phyloP scores from a whole-genome alignment of 1,140 invertebrate genomes.

The Ceratoteleas bidentatus region DNA sequence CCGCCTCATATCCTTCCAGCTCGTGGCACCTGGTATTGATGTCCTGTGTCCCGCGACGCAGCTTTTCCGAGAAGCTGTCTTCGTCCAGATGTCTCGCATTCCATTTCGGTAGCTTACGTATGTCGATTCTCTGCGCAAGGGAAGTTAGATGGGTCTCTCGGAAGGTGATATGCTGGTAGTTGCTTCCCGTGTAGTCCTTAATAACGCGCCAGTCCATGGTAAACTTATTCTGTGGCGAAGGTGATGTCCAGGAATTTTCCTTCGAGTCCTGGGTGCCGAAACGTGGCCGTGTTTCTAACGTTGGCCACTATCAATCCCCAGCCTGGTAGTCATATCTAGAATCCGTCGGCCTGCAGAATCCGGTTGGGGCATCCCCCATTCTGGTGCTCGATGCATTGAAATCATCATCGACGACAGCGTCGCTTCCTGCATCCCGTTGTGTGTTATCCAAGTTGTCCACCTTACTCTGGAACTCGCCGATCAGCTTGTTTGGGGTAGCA shows the following conservation, averaged over 20 bases:
- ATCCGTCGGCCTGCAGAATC: slow-evolving; percentile 5
- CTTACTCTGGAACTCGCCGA: slow-evolving; percentile 1
- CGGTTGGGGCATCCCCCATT: slow-evolving; percentile 20
- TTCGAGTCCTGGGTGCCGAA: slow-evolving; percentile 22
- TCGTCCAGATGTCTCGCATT: background rate
- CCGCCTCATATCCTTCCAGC: background rate
- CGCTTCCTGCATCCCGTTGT: background rate
- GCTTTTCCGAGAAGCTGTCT: background rate
- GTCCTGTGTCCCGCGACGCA: too few relatives aligned
- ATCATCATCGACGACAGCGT: background rate
- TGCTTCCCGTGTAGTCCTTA: slow-evolving; percentile 6
- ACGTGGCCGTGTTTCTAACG: slow-evolving; percentile 31
- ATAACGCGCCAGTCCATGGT: slow-evolving; percentile 7
- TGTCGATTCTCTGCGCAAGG: background rate
- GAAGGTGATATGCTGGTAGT: slow-evolving; percentile 12
- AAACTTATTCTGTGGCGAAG: slow-evolving; percentile 12
- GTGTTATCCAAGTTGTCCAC: slow-evolving; percentile 5
- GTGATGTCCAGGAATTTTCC: slow-evolving; percentile 38
- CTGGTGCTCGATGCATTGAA: slow-evolving; percentile 1
- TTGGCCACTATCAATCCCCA: slow-evolving; percentile 46
- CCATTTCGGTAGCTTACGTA: slow-evolving; percentile 6
- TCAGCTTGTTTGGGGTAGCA: slow-evolving; percentile 18
- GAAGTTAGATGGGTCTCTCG: background rate
- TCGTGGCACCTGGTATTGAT: too few relatives aligned
- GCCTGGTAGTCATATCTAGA: slow-evolving; percentile 35